These are phyloP conservation scores for Trichosurus vulpecula DNA, from an alignment of 2,797 vertebrate genomes.

Conservation along the genomic window DNA sequence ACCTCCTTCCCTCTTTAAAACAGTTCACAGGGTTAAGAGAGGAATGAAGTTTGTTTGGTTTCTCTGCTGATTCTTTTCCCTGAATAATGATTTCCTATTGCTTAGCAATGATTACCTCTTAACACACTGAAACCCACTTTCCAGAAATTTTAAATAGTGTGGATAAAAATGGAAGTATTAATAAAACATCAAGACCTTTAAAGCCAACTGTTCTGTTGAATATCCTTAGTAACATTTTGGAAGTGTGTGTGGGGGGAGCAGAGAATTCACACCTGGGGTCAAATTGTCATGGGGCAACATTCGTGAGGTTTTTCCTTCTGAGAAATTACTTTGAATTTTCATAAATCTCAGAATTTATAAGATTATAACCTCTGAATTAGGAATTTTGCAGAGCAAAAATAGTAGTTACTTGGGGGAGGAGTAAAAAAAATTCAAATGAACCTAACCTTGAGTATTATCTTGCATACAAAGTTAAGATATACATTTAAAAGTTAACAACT, in stretches of 20 bases:
- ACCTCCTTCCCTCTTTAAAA: neutral
- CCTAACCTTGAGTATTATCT: neutral
- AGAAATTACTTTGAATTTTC: constrained; percentile 48
- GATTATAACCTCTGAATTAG: neutral
- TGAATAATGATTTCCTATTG: neutral
- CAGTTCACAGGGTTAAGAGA: neutral
- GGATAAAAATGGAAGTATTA: neutral
- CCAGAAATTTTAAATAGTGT: neutral
- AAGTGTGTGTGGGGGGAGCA: neutral
- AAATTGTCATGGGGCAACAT: neutral
- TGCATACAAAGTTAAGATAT: neutral
- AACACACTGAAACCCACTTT: neutral
- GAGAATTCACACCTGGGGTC: neutral
- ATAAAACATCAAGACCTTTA: constrained; percentile 1
- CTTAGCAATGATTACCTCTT: neutral
- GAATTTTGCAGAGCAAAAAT: neutral
- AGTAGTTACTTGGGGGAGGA: neutral
- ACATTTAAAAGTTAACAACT: neutral
- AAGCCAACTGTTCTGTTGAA: neutral
- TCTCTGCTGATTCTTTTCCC: constrained; percentile 2
- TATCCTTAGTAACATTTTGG: neutral
- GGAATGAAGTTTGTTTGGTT: constrained; percentile 45
- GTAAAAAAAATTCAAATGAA: neutral
- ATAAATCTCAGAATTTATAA: neutral
- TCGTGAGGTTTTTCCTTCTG: neutral